Conservation (phyloP, 1,140 invertebrate species). For the Myzus persicae region DNA sequence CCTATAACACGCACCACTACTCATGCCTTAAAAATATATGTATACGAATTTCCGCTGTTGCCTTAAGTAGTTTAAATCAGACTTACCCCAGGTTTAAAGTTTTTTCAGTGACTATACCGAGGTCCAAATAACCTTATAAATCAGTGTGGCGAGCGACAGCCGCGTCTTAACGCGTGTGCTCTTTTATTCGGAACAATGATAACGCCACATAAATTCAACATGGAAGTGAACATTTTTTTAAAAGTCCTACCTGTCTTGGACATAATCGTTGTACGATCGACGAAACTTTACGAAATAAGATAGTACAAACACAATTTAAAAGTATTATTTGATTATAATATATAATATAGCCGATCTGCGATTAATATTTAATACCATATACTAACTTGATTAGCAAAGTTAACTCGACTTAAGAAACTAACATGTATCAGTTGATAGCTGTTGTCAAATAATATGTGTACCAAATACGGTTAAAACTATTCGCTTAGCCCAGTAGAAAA, state of each 20-base stretch:
- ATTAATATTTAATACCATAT: no score
- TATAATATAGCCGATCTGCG: not conserved
- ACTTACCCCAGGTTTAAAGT: not conserved
- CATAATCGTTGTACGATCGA: not conserved
- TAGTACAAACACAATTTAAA: not conserved
- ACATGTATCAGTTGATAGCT: not conserved
- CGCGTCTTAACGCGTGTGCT: not conserved
- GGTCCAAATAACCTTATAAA: not conserved
- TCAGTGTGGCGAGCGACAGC: not conserved
- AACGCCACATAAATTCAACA: not conserved
- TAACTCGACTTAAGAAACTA: not conserved
- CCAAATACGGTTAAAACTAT: no score
- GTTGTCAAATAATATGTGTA: no score
- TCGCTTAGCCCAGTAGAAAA: not conserved
- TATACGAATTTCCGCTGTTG: not conserved
- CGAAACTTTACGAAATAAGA: not conserved
- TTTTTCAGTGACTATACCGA: not conserved
- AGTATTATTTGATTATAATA: not conserved
- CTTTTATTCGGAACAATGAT: constrained; percentile 3
- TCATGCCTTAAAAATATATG: constrained; percentile 6
- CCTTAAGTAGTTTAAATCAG: not conserved
- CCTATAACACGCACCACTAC: not conserved
- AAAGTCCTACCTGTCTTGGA: not conserved
- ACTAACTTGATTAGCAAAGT: not conserved
- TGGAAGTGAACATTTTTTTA: not conserved